phyloP scores from a whole-genome alignment of 2,888 invertebrate species.

The Rhynchonema sp. region DNA sequence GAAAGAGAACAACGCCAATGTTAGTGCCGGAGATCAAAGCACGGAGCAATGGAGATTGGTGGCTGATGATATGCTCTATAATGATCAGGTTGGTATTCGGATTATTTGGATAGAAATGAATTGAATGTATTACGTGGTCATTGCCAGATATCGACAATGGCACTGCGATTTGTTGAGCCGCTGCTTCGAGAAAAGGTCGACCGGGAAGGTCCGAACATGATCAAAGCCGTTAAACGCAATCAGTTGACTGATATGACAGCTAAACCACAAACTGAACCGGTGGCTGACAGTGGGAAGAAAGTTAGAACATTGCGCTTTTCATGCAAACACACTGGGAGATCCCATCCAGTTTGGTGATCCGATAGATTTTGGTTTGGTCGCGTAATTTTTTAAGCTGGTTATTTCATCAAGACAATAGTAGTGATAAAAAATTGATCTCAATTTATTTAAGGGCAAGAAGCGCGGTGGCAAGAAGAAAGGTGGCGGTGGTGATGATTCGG shows the following conservation, averaged over 20 bases:
- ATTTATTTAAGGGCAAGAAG: too few species aligned
- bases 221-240: background rate
- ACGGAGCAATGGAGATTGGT: background rate
- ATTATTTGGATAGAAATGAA: background rate
- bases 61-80: background rate
- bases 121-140: too few species aligned
- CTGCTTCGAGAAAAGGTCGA: background rate
- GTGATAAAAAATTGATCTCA: too few species aligned
- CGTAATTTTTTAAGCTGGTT: too few species aligned
- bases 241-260: background rate
- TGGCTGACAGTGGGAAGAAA: too few species aligned
- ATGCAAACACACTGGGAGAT: too few species aligned
- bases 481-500: background rate
- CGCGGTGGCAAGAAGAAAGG: background rate
- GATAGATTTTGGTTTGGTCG: too few species aligned
- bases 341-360: too few species aligned
- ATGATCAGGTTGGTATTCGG: background rate
- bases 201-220: background rate
- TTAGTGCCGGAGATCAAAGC: too few species aligned
- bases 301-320: too few species aligned
- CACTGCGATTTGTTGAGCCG: background rate
- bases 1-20: background rate
- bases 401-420: too few species aligned
- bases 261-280: too few species aligned
- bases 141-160: background rate